Percentiles rank a stretch among this genome's conserved stretches.
Evolutionary conservation across 92 coral and sea anemone genomes (phyloP).

Genomic region (Epizoanthus rinbou): DNA sequence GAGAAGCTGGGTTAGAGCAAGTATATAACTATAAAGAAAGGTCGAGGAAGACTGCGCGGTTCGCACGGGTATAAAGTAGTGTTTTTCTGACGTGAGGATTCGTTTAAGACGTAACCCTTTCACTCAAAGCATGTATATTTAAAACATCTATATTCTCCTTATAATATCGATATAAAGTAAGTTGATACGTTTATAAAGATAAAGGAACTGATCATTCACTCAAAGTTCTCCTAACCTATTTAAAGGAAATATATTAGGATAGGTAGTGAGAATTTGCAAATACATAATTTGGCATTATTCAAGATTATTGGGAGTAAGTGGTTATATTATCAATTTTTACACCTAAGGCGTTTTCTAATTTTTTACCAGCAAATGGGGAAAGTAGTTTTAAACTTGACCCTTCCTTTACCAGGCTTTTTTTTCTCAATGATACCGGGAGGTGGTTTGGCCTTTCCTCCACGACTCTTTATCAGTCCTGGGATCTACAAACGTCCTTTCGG

Average conservation of each 20-base stretch:
- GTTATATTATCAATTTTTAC: conserved; percentile 9
- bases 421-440: neutral
- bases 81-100: conserved; percentile 19
- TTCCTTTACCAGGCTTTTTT: neutral
- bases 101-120: neutral
- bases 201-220: conserved; percentile 22
- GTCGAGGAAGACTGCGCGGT: conserved; percentile 19
- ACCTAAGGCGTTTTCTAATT: conserved; percentile 18
- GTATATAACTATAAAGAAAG: conserved; percentile 4
- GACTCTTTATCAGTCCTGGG: conserved; percentile 22
- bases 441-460: conserved; percentile 6
- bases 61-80: conserved; percentile 19
- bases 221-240: conserved; percentile 20
- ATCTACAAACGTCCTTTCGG: conserved; percentile 16
- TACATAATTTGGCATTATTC: conserved; percentile 17
- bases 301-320: conserved; percentile 27
- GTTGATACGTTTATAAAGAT: neutral
- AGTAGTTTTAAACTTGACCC: conserved; percentile 8
- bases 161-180: conserved; percentile 11
- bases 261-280: conserved; percentile 21
- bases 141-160: neutral
- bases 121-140: conserved; percentile 19
- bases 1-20: conserved; percentile 21
- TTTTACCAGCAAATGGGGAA: conserved; percentile 18
- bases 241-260: conserved; percentile 8